phyloP scores from a whole-genome alignment of 2,797 vertebrate species.

The Emydoidea blandingii region DNA sequence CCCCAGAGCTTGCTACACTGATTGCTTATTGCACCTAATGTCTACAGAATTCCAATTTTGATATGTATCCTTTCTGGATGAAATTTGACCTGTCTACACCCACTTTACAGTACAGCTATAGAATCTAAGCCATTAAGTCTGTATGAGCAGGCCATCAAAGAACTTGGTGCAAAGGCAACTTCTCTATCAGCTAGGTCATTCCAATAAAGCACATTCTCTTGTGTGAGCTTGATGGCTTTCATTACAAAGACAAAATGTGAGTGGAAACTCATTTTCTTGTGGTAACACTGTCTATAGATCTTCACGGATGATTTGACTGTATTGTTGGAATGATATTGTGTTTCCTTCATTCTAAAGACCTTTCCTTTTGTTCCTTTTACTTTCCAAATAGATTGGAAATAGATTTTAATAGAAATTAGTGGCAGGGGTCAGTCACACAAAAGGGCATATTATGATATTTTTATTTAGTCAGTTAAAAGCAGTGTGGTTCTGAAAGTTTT shows the following conservation, averaged over 20 bases:
- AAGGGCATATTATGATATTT: neutral
- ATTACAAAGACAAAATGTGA: neutral
- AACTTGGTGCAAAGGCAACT: neutral
- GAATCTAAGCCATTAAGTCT: neutral
- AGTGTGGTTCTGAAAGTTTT: neutral
- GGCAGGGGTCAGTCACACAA: neutral
- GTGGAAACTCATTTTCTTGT: neutral
- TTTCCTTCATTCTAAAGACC: neutral
- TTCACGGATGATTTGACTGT: neutral
- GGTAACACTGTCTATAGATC: neutral
- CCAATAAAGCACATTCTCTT: neutral
- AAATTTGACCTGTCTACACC: neutral
- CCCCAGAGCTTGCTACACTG: neutral
- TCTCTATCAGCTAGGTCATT: neutral
- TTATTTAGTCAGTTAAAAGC: neutral
- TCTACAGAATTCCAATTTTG: neutral
- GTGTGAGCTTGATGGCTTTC: neutral
- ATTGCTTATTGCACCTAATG: neutral
- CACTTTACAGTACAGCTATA: neutral
- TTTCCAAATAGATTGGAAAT: neutral
- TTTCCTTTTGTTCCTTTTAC: neutral
- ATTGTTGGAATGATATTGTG: neutral
- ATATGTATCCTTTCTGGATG: neutral
- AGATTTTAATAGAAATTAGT: neutral
- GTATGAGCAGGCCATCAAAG: neutral